These are phyloP conservation scores for Limnodromus scolopaceus DNA, from an alignment of 2,797 vertebrate genomes.

Conservation along the genomic window DNA sequence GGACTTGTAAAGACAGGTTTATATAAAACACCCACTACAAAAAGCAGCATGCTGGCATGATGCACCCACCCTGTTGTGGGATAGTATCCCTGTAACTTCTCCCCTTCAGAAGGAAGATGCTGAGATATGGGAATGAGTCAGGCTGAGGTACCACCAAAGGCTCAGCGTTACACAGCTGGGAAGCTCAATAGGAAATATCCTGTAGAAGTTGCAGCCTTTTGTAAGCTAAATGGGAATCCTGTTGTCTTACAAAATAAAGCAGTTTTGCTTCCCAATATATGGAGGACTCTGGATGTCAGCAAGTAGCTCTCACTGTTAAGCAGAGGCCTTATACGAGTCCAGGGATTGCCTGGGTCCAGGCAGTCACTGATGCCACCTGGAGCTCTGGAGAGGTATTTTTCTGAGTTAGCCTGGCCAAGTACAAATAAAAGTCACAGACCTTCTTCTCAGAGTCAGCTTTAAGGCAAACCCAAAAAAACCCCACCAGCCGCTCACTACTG, in stretches of 20 bases:
- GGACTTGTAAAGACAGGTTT: not conserved
- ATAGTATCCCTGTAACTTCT: not conserved
- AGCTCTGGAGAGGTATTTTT: not conserved
- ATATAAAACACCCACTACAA: not conserved
- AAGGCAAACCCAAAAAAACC: not conserved
- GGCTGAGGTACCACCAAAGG: not conserved
- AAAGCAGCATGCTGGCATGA: accelerated
- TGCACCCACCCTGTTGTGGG: too few relatives aligned
- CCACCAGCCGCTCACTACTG: not conserved
- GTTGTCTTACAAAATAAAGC: not conserved
- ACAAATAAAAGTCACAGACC: not conserved
- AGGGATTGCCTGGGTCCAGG: not conserved
- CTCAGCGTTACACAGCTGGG: not conserved
- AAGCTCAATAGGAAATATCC: not conserved
- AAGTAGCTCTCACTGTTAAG: not conserved
- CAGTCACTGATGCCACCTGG: not conserved
- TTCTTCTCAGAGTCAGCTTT: not conserved
- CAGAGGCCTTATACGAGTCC: not conserved
- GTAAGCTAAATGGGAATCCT: not conserved
- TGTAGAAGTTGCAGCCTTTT: not conserved
- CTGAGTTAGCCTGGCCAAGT: not conserved
- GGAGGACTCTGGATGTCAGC: not conserved
- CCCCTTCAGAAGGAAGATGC: not conserved
- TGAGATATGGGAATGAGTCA: not conserved
- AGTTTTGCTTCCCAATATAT: not conserved